Conservation (phyloP, 2,113 vertebrate genomes). For the Toxotes chatareus region DNA sequence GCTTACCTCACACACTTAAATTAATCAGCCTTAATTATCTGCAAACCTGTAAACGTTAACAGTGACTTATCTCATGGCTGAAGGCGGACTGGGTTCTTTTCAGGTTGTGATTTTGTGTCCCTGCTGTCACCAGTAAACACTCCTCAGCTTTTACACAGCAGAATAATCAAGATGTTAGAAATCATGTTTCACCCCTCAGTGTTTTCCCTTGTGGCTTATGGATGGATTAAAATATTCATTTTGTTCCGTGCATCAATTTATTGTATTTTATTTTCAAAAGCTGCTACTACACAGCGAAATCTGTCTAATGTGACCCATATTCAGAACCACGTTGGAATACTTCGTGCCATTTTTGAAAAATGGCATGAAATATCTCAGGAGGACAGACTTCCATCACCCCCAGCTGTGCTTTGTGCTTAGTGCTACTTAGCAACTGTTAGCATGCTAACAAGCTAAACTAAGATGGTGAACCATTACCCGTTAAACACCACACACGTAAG, state of each 20-base stretch:
- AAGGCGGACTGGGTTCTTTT: neutral
- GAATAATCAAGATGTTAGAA: slow-evolving; percentile 16
- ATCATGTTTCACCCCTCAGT: neutral
- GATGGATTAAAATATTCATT: slow-evolving; percentile 10
- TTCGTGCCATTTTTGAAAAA: neutral
- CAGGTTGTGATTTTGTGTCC: neutral
- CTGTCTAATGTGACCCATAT: neutral
- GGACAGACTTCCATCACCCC: neutral
- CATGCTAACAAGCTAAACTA: neutral
- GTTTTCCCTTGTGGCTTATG: neutral
- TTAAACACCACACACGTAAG: no score
- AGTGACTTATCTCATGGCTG: slow-evolving; percentile 33
- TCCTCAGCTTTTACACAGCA: neutral
- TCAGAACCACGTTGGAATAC: neutral
- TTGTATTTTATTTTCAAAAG: neutral
- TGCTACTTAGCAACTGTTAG: neutral
- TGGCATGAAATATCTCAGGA: neutral
- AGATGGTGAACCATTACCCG: neutral
- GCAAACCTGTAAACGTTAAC: slow-evolving; percentile 60
- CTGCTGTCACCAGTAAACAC: slow-evolving; percentile 17
- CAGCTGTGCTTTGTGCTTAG: neutral
- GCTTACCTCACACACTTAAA: slow-evolving; percentile 62
- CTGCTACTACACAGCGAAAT: neutral
- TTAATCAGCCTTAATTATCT: slow-evolving; percentile 52
- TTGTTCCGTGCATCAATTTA: neutral